These are phyloP conservation scores for Molorchus minor DNA, from an alignment of 2,888 invertebrate genomes.

Conservation along the genomic window DNA sequence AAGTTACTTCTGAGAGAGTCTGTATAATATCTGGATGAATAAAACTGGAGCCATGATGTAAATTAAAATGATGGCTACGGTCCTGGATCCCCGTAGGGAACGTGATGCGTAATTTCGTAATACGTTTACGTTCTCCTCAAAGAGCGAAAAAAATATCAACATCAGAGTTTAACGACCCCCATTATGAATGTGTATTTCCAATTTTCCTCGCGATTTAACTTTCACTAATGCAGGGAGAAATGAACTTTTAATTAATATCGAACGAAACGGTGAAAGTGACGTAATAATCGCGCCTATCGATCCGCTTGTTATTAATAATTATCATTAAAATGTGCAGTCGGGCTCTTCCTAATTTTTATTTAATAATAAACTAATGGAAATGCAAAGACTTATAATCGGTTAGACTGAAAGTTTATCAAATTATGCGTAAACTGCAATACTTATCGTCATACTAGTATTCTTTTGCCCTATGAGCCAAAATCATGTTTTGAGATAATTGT, in stretches of 20 bases:
- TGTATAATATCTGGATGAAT: too few relatives aligned
- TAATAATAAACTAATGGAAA: constrained; percentile 1
- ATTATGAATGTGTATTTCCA: constrained; percentile 22
- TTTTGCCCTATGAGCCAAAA: too few relatives aligned
- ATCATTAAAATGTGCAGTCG: constrained; percentile 39
- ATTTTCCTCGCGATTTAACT: constrained; percentile 24
- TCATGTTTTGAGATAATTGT: too few relatives aligned
- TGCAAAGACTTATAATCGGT: too few relatives aligned
- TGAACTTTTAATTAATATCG: constrained; percentile 44
- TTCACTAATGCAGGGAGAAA: constrained; percentile 37
- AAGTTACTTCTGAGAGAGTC: too few relatives aligned
- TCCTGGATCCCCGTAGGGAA: constrained; percentile 1
- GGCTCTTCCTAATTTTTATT: constrained; percentile 26
- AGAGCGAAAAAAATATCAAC: constrained; percentile 12
- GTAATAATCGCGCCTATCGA: constrained; percentile 40
- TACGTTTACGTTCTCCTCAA: not conserved
- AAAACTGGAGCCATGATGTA: too few relatives aligned
- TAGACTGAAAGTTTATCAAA: too few relatives aligned
- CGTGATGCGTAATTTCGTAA: constrained; percentile 1
- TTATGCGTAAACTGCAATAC: too few relatives aligned
- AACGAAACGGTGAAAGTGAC: constrained; percentile 52
- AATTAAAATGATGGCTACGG: too few relatives aligned
- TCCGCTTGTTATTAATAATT: constrained; percentile 31
- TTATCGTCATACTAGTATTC: too few relatives aligned
- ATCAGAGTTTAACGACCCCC: constrained; percentile 11